Base-by-base conservation (phyloP, 2,113 vertebrate species). In the Sporophila hypoxantha region DNA sequence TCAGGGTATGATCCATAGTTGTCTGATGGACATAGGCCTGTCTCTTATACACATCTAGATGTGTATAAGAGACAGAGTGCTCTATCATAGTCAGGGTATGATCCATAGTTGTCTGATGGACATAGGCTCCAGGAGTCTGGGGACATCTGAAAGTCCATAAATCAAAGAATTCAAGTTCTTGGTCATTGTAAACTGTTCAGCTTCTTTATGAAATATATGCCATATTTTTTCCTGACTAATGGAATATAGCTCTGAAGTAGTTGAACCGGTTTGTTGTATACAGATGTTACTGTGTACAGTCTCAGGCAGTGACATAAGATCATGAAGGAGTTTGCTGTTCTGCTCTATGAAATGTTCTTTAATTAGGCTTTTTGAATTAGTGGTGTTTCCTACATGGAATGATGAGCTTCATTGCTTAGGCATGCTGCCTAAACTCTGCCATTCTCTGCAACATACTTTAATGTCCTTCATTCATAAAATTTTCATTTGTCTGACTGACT, bases 31-130 rank as follows among this genome's bases (percentile, higher is more conserved):
- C 17, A 1, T 4, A 2, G 10, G 8, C 8, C n/a, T n/a, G n/a
- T n/a, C n/a, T n/a, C n/a, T n/a, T n/a, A n/a, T n/a, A n/a, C n/a
- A n/a, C n/a, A n/a, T n/a, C n/a, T n/a, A n/a, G n/a, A n/a, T n/a
- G n/a, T n/a, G n/a, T n/a, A n/a, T n/a, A n/a, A n/a, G n/a, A n/a
- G n/a, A n/a, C n/a, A n/a, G n/a, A n/a, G n/a, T n/a, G n/a, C n/a
- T n/a, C n/a, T n/a, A n/a, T 22, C 12, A 1, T 13, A 55, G 34
- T 37, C 25, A 7, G 7, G 1, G 2, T 6, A 2, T 4, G 41
- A 60, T 37, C 50, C 8, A 1, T 9, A 32, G 37, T 16, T 44
- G 41, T 36, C 15, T 36, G 36, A 7, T 62, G 36, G 42, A 6
- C 17, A 1, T 4, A 2, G 10, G 8, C 8, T 18, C 29, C 41